Evolutionary conservation across 2,797 vertebrate genomes (phyloP), one percentile per base, ranked within the genome.

Genomic region (Hyperoplus lanceolatus): DNA sequence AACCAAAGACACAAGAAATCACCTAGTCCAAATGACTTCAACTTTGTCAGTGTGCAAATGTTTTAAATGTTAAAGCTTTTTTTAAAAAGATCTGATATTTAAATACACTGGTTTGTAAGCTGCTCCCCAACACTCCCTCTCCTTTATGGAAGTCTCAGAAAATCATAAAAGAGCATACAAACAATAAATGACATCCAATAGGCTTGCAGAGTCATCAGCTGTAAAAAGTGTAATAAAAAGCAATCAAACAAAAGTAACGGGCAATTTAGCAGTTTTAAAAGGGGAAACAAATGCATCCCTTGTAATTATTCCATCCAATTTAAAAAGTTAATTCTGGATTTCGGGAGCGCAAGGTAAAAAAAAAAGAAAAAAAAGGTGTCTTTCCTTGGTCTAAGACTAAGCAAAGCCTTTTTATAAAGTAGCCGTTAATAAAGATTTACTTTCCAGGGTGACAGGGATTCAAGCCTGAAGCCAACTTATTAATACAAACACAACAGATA

Each of bases 401-500:
- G 70, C 43, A 11, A 65, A 39, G 59, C 21, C 29, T 29, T 55
- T 36, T 21, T 64, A 46, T 55, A 43, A 45, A 67, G 11, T 39
- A 18, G 59, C 43, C 3, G 21, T 68, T 42, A 48, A 59, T 42
- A 41, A 58, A 43, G 1, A 65, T 3, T 65, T 12, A 59, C 49
- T 73, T 70, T 46, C 60, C n/a, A 21, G 18, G 21, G 29, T 13
- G 5, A 53, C 51, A 39, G 11, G 51, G 15, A 61, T 12, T 63
- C 43, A 60, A n/a, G 16, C 21, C 62, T 48, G n/a, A 72, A 48
- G 36, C 10, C 36, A 73, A 43, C 39, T 49, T 53, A 16, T 38
- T 49, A 77, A 62, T 75, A 58, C 18, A 74, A 70, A 71, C 1
- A 45, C 6, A 45, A 11, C 43, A 7, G 6, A 45, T 7, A 7